Evolutionary conservation across 30 jellyfish, hydroid and myxozoan species (phyloP).

Genomic region (Morbakka virulenta): DNA sequence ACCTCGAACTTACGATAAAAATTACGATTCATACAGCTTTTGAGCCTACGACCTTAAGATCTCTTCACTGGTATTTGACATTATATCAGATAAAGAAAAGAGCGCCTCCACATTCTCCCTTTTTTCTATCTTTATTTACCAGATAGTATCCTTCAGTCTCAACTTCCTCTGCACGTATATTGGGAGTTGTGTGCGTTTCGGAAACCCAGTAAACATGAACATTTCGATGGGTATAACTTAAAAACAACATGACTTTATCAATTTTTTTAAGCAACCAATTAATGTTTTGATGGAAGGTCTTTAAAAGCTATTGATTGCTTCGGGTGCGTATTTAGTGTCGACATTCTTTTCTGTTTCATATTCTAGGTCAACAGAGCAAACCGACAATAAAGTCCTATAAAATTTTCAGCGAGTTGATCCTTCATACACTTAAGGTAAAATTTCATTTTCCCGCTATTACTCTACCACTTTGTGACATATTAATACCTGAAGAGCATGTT

Average conservation of each 20-base stretch:
- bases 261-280: slow-evolving; percentile 27
- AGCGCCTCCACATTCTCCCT: slow-evolving; percentile 3
- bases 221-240: slow-evolving; percentile 10
- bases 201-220: slow-evolving; percentile 38
- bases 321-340: slow-evolving; percentile 18
- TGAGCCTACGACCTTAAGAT: slow-evolving; percentile 36
- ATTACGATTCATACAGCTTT: slow-evolving; percentile 55
- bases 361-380: slow-evolving; percentile 9
- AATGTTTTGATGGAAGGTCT: slow-evolving; percentile 44
- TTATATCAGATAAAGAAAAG: slow-evolving; percentile 3
- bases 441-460: slow-evolving; percentile 16
- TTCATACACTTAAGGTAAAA: slow-evolving; percentile 29
- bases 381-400: slow-evolving; percentile 29
- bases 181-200: slow-evolving; percentile 20
- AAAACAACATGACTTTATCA: slow-evolving; percentile 14
- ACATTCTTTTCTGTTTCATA: slow-evolving; percentile 20
- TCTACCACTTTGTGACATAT: slow-evolving; percentile 28
- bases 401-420: slow-evolving; percentile 11
- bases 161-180: not conserved
- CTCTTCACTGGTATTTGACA: slow-evolving; percentile 32
- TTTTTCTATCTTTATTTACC: slow-evolving; percentile 28
- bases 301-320: slow-evolving; percentile 17
- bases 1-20: slow-evolving; percentile 27
- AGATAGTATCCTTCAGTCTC: slow-evolving; percentile 21
- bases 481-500: slow-evolving; percentile 38